Percentiles rank a stretch among this genome's conserved stretches.
Conservation (phyloP, 2,113 vertebrate species). For the Bujurquina vittata region DNA sequence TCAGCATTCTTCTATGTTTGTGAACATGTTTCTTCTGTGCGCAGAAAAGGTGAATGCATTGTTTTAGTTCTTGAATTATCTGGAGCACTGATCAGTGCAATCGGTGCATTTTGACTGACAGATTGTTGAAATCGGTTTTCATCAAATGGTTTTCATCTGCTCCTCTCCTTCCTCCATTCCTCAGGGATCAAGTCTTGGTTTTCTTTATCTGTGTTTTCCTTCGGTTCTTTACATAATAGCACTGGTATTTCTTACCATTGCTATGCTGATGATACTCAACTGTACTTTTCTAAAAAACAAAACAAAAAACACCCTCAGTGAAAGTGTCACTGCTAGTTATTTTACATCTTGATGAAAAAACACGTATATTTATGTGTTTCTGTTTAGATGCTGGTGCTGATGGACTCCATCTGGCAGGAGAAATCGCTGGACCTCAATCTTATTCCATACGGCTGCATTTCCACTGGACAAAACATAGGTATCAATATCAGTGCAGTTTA, state of each 20-base stretch:
- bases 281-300: neutral
- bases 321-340: neutral
- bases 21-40: neutral
- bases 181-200: neutral
- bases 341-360: neutral
- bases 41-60: neutral
- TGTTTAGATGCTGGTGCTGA: conserved; percentile 77
- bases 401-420: conserved; percentile 86
- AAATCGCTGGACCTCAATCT: conserved; percentile 82
- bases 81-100: too few species aligned
- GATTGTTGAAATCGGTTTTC: too few species aligned
- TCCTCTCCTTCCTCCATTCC: neutral
- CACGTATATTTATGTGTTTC: neutral
- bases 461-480: conserved; percentile 84
- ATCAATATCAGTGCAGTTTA: neutral
- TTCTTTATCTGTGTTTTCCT: neutral
- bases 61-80: neutral
- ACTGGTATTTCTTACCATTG: neutral
- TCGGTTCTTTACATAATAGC: neutral
- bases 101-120: too few species aligned
- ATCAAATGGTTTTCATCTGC: neutral
- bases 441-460: conserved; percentile 84
- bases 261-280: neutral
- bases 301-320: too few species aligned
- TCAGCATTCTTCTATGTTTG: neutral